Percentiles rank a stretch among this genome's conserved stretches.
phyloP scores from a whole-genome alignment of 2,888 invertebrate genomes.

The Argynnis bischoffii region DNA sequence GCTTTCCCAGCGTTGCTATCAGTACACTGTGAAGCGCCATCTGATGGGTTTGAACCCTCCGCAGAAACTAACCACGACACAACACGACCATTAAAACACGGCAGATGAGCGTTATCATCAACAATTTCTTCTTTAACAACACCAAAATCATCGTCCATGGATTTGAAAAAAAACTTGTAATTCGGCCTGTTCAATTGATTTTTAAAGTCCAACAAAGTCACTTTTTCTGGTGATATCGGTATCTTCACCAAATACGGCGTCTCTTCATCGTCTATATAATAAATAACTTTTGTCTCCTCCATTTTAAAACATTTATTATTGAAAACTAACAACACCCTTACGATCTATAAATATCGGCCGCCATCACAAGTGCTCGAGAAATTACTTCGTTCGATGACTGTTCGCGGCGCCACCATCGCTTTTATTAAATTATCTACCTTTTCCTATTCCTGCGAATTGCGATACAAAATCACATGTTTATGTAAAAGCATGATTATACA shows the following conservation, averaged over 20 bases:
- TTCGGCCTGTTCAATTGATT: conserved; percentile 98
- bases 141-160: conserved; percentile 99
- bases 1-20: conserved; percentile 85
- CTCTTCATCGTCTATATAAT: conserved; percentile 99
- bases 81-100: conserved; percentile 98
- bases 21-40: conserved; percentile 92
- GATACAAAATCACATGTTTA: conserved; percentile 1
- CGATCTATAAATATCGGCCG: conserved; percentile 80
- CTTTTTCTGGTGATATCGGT: conserved; percentile 97
- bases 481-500: background rate
- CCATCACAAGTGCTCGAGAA: conserved; percentile 78
- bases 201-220: conserved; percentile 98
- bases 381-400: conserved; percentile 52
- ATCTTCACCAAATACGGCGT: conserved; percentile 99
- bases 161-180: conserved; percentile 99
- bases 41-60: conserved; percentile 86
- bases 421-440: conserved; percentile 30
- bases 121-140: conserved; percentile 99
- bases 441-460: conserved; percentile 29
- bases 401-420: conserved; percentile 50
- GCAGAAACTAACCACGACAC: conserved; percentile 93
- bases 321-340: conserved; percentile 76
- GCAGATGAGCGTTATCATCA: conserved; percentile 96
- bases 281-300: conserved; percentile 99
- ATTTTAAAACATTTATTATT: conserved; percentile 82